A percentile compares a stretch with the other conserved stretches of the same genome.
phyloP scores from a whole-genome alignment of 2,888 invertebrate genomes.

The Ethmia dodecea region DNA sequence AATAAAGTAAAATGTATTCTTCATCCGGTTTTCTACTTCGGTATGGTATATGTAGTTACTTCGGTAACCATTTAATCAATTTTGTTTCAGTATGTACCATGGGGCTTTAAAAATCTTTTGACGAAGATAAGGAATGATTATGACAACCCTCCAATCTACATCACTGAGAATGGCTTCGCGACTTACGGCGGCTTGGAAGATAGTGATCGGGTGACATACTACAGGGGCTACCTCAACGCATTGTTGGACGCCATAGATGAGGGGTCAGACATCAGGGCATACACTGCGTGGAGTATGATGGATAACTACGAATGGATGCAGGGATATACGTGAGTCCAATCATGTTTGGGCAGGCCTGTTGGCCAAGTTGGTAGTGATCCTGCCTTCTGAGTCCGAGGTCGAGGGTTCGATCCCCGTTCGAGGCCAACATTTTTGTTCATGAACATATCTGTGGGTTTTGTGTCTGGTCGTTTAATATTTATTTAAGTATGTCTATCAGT shows the following conservation, averaged over 20 bases:
- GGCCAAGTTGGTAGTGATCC: no score
- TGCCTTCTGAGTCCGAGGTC: no score
- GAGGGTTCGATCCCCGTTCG: no score
- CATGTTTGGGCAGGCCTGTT: no score
- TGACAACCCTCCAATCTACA: constrained; percentile 67
- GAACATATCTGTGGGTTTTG: no score
- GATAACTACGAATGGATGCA: constrained; percentile 80
- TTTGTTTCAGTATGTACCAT: constrained; percentile 53
- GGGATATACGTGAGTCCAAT: constrained; percentile 67
- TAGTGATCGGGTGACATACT: constrained; percentile 46
- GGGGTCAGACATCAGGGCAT: constrained; percentile 58
- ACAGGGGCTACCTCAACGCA: constrained; percentile 46
- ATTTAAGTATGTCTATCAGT: no score
- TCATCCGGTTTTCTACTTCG: neutral
- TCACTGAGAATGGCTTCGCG: constrained; percentile 76
- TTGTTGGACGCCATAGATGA: constrained; percentile 58
- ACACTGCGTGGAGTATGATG: constrained; percentile 78
- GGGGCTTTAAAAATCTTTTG: constrained; percentile 74
- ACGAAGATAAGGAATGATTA: constrained; percentile 60
- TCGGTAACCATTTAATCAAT: neutral
- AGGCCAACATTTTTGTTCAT: no score
- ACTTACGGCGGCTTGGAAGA: constrained; percentile 45
- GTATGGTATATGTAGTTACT: neutral
- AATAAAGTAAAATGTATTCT: no score
- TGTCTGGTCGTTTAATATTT: no score